A percentile compares a stretch with the other conserved stretches of the same genome.
These are phyloP conservation scores for Asarcornis scutulata DNA, from an alignment of 2,113 vertebrate genomes.

Conservation along the genomic window DNA sequence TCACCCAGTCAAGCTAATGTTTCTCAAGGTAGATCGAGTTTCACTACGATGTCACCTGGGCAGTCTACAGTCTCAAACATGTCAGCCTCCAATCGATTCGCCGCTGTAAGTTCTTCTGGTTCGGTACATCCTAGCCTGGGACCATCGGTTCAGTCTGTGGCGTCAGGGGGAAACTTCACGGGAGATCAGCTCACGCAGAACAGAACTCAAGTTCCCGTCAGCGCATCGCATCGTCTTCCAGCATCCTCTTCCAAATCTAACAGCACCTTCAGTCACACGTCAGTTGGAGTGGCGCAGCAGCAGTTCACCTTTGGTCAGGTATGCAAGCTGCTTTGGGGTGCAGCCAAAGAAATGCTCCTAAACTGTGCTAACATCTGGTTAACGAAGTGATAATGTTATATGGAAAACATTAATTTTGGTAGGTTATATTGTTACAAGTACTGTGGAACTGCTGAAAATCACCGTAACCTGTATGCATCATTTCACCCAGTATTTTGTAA, in stretches of 20 bases:
- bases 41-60: constrained; percentile 68
- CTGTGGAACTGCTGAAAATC: not conserved
- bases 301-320: constrained; percentile 81
- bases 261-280: constrained; percentile 75
- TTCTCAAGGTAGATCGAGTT: constrained; percentile 81
- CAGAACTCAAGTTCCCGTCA: constrained; percentile 80
- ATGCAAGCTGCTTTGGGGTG: not conserved
- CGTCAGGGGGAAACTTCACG: constrained; percentile 73
- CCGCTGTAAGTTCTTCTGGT: constrained; percentile 84
- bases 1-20: constrained; percentile 79
- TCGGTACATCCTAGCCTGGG: constrained; percentile 75
- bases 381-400: not conserved
- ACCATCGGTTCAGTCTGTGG: constrained; percentile 71
- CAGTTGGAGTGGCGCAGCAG: constrained; percentile 72
- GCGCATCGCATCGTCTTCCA: constrained; percentile 87
- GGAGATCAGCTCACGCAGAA: constrained; percentile 77
- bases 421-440: not conserved
- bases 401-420: not conserved
- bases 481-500: not conserved
- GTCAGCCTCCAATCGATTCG: constrained; percentile 80
- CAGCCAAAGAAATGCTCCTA: not conserved
- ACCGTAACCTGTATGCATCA: not conserved
- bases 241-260: constrained; percentile 81
- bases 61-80: constrained; percentile 77
- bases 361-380: not conserved